Evolutionary conservation across 2,888 invertebrate species (phyloP).

Genomic region (Lasioglossum zephyrum): DNA sequence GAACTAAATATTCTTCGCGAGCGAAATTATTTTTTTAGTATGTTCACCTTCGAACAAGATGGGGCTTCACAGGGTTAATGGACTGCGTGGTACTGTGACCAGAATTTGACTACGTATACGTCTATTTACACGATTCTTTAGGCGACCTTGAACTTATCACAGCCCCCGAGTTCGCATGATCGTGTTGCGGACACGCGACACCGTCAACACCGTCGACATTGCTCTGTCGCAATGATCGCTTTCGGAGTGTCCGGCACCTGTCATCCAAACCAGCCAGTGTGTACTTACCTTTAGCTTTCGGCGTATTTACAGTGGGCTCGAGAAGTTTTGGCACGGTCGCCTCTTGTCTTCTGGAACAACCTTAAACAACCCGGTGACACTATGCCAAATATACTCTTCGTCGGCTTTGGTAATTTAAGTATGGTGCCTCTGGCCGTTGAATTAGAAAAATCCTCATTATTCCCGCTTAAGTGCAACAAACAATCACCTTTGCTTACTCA

Average conservation of each 20-base stretch:
- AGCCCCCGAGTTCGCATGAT: neutral
- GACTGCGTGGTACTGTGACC: neutral
- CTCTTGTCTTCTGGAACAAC: neutral
- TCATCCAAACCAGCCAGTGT: neutral
- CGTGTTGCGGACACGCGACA: conserved; percentile 34
- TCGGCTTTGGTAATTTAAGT: neutral
- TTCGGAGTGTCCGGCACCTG: neutral
- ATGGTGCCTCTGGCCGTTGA: neutral
- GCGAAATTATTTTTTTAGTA: neutral
- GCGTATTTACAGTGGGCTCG: neutral
- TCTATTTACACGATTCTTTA: neutral
- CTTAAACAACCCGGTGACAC: neutral
- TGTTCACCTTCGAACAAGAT: neutral
- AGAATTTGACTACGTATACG: neutral
- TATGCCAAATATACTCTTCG: neutral
- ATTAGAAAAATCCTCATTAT: neutral
- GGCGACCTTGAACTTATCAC: conserved; percentile 53
- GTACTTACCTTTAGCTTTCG: neutral
- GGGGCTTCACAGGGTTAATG: neutral
- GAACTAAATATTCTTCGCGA: neutral
- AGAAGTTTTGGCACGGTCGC: neutral
- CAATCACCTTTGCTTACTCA: neutral
- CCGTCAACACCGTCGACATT: neutral
- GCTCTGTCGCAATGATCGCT: conserved; percentile 17
- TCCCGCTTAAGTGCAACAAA: no score